Evolutionary conservation across 1,140 invertebrate species (phyloP), one percentile per base, ranked within the genome.

Genomic region (Caenorhabditis brenneri): DNA sequence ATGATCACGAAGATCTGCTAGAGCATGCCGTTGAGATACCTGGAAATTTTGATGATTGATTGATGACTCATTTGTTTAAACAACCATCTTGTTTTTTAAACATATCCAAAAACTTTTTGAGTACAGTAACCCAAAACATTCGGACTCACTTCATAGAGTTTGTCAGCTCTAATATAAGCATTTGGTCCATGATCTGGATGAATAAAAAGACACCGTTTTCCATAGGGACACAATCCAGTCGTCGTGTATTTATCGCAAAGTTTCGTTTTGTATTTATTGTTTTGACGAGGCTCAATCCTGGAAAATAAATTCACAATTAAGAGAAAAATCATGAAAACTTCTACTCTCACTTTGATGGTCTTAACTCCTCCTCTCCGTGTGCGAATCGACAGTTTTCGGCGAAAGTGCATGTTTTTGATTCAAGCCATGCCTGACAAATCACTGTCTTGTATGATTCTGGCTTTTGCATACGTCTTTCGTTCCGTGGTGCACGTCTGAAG

Each of bases 211-310:
- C 88, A 89, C 29, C 88, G 82, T 42, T 29, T 86, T 22, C 88
- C 88, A 60, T 90, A 89, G 3, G 88, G 88, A 79, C 88, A 89
- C 16, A 89, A 84, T 46, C 88, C 88, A 9, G 83, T 86, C 5
- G 84, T 90, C 15, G 88, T 89, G 84, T 89, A 89, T 69, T 90
- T 90, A 33, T 89, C 88, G 51, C 88, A 89, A 22, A 90, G 55
- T 80, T 89, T 89, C 39, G 88, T 89, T 46, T 89, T 88, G 88
- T 89, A 89, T 78, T 89, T 89, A 79, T 48, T 80, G 48, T 87
- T 90, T 48, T 88, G 88, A 16, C 85, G 84, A 16, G 29, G 53
- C 49, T 51, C 58, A 48, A 78, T 1, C 74, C 39, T 49, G 24
- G 19, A 79, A 51, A n/a, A 12, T 9, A 16, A 1, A 22, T 22